phyloP scores from a whole-genome alignment of 2,797 vertebrate genomes.

The Pangasius macronema region DNA sequence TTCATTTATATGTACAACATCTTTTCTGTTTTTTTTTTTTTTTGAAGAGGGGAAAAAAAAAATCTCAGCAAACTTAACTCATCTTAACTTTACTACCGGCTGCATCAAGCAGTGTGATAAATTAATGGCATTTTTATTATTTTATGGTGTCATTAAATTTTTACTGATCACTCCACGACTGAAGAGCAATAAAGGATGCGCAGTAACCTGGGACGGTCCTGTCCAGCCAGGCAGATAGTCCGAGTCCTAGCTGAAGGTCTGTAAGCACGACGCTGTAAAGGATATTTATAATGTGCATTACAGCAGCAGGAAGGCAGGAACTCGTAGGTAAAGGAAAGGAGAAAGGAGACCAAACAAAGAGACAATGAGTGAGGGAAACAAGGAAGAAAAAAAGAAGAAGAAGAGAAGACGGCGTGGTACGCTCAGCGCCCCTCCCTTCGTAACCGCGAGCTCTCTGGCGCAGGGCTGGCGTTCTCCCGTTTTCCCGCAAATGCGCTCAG shows the following conservation, averaged over 20 bases:
- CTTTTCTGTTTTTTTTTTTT: slow-evolving; percentile 74
- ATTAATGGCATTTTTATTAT: slow-evolving; percentile 99
- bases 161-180: slow-evolving; percentile 99
- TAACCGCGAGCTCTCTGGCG: slow-evolving; percentile 77
- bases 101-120: slow-evolving; percentile 94
- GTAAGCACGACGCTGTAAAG: slow-evolving; percentile 81
- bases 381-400: neutral
- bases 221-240: slow-evolving; percentile 75
- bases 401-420: slow-evolving; percentile 72
- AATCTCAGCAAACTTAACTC: slow-evolving; percentile 92
- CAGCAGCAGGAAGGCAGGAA: slow-evolving; percentile 29
- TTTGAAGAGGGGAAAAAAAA: slow-evolving; percentile 47
- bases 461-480: slow-evolving; percentile 67
- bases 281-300: slow-evolving; percentile 78
- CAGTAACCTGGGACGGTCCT: slow-evolving; percentile 83
- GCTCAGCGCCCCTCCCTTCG: slow-evolving; percentile 75
- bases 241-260: slow-evolving; percentile 57
- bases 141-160: slow-evolving; percentile 99
- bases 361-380: neutral
- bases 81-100: slow-evolving; percentile 91
- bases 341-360: neutral
- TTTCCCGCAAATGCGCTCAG: slow-evolving; percentile 83
- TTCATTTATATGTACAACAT: slow-evolving; percentile 88
- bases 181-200: slow-evolving; percentile 90
- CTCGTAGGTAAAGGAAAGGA: neutral